Conservation (phyloP, 2,888 invertebrate genomes). For the Xestobium rufovillosum region DNA sequence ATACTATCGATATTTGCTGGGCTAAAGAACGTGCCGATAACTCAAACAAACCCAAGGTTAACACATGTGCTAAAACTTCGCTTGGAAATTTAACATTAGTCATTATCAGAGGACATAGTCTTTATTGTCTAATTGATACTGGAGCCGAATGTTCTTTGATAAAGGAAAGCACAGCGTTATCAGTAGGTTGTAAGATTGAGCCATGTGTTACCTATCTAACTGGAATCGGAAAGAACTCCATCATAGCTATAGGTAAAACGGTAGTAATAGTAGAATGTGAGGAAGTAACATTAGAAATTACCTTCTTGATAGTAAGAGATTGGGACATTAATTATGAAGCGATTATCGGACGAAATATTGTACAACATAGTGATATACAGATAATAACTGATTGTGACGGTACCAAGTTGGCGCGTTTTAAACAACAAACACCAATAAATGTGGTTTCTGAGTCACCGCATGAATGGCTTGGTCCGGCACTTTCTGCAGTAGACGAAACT, state of each 20-base stretch:
- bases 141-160: slow-evolving; percentile 4
- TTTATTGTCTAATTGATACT: background rate
- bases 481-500: too few species aligned
- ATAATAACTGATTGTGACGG: slow-evolving; percentile 3
- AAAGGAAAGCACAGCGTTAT: background rate
- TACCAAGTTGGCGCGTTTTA: too few species aligned
- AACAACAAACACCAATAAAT: too few species aligned
- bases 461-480: too few species aligned
- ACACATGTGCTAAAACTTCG: too few species aligned
- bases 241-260: background rate
- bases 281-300: background rate
- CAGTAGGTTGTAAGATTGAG: slow-evolving; percentile 1
- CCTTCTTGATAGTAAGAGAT: background rate
- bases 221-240: background rate
- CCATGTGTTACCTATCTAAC: background rate
- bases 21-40: too few species aligned
- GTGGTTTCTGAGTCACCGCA: too few species aligned
- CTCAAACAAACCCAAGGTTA: too few species aligned
- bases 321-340: background rate
- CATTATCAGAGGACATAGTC: background rate
- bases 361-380: background rate
- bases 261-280: slow-evolving; percentile 1
- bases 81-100: background rate
- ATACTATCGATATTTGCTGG: too few species aligned
- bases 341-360: background rate